Evolutionary conservation across 2,797 vertebrate species (phyloP).

Genomic region (Enteromius mattozi): DNA sequence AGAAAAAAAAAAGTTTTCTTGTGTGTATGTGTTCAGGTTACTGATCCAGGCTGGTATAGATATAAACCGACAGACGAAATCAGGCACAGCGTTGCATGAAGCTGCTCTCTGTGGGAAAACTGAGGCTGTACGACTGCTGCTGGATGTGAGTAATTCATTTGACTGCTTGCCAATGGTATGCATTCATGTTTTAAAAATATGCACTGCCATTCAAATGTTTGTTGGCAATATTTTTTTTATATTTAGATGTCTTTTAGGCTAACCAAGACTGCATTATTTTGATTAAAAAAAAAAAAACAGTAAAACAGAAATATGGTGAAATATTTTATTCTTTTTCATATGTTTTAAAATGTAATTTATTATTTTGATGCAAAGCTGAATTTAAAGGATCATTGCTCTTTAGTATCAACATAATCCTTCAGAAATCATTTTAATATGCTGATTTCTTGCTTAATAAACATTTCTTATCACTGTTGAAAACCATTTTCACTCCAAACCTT

Average conservation of each 20-base stretch:
- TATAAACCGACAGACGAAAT: conserved; percentile 96
- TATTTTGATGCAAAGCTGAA: not conserved
- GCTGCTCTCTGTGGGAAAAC: conserved; percentile 96
- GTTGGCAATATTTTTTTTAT: not conserved
- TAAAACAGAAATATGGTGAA: not conserved
- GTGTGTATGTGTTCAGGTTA: conserved; percentile 76
- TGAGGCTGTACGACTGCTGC: conserved; percentile 91
- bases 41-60: conserved; percentile 95
- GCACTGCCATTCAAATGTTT: not conserved
- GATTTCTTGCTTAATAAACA: not conserved
- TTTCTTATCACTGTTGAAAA: not conserved
- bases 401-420: not conserved
- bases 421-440: not conserved
- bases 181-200: not conserved
- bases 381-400: not conserved
- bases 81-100: conserved; percentile 93
- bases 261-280: not conserved
- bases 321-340: not conserved
- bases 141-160: conserved; percentile 84
- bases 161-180: not conserved
- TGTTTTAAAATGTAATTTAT: not conserved
- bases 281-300: not conserved
- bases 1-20: not conserved
- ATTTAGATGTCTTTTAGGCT: not conserved
- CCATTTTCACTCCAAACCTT: not conserved